These are phyloP conservation scores for Cyclopterus lumpus DNA, from an alignment of 2,797 vertebrate species.

Conservation along the genomic window DNA sequence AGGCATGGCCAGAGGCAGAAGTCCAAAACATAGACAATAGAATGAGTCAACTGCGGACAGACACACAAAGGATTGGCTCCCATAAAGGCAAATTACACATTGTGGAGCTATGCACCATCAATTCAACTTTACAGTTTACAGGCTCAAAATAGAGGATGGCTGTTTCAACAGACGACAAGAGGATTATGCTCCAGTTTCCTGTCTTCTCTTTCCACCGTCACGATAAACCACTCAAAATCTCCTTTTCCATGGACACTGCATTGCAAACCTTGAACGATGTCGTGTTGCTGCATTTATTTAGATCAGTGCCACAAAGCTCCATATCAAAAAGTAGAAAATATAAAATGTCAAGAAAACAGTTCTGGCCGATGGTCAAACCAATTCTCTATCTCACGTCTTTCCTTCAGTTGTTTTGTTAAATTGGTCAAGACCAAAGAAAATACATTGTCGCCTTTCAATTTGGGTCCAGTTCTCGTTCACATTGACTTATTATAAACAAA, in stretches of 20 bases:
- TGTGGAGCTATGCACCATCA: conserved; percentile 49
- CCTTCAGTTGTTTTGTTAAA: neutral
- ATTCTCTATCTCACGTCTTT: neutral
- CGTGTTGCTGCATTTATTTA: neutral
- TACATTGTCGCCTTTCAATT: neutral
- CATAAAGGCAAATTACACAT: conserved; percentile 52
- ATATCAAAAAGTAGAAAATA: neutral
- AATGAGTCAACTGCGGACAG: conserved; percentile 59
- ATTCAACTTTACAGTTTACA: conserved; percentile 52
- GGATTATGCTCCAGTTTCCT: conserved; percentile 70
- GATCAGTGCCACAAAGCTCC: neutral
- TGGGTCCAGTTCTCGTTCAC: neutral
- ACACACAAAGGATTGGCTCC: conserved; percentile 61
- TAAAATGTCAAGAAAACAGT: neutral
- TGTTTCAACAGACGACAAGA: conserved; percentile 68
- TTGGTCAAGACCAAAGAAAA: neutral
- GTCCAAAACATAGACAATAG: conserved; percentile 66
- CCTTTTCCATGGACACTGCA: conserved; percentile 52
- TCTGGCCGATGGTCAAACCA: neutral
- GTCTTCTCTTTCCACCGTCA: conserved; percentile 63
- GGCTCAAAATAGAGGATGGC: conserved; percentile 65
- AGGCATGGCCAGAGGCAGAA: no score
- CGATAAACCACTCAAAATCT: conserved; percentile 46
- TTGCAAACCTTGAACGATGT: neutral
- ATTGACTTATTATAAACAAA: neutral